Evolutionary conservation across 2,113 vertebrate genomes (phyloP).

Genomic region (Upupa epops): DNA sequence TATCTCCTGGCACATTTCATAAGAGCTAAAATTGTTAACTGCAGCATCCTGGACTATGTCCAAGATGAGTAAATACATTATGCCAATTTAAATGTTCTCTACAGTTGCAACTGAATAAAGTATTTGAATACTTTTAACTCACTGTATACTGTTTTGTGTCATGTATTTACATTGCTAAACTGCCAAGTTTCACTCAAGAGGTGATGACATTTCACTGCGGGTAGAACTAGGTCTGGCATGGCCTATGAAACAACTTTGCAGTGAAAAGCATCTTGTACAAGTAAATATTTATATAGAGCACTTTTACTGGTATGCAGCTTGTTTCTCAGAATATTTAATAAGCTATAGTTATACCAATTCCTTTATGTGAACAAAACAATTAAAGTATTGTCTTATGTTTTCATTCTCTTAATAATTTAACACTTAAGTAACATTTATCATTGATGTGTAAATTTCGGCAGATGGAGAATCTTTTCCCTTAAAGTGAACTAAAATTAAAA

Average conservation of each 20-base stretch:
- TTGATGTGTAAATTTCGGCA: background rate
- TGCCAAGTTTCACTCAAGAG: slow-evolving; percentile 27
- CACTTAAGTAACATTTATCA: background rate
- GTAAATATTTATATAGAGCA: slow-evolving; percentile 24
- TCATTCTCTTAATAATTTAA: background rate
- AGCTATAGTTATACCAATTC: background rate
- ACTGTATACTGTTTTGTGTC: background rate
- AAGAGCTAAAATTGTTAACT: slow-evolving; percentile 53
- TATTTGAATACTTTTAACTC: slow-evolving; percentile 40
- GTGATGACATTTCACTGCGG: slow-evolving; percentile 28
- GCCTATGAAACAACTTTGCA: background rate
- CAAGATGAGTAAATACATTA: slow-evolving; percentile 19
- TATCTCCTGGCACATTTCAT: slow-evolving; percentile 49
- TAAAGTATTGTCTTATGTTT: background rate
- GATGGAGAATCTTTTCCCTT: background rate
- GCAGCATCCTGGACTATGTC: slow-evolving; percentile 29
- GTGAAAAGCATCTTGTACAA: background rate
- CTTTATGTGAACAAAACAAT: background rate
- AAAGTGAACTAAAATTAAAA: background rate
- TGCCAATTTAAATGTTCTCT: slow-evolving; percentile 36
- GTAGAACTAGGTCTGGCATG: slow-evolving; percentile 12
- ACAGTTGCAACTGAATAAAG: slow-evolving; percentile 13
- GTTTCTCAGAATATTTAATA: background rate
- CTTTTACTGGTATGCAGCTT: background rate
- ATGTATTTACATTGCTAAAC: slow-evolving; percentile 19